Evolutionary conservation across 2,113 vertebrate species (phyloP).

Genomic region (Passer domesticus): DNA sequence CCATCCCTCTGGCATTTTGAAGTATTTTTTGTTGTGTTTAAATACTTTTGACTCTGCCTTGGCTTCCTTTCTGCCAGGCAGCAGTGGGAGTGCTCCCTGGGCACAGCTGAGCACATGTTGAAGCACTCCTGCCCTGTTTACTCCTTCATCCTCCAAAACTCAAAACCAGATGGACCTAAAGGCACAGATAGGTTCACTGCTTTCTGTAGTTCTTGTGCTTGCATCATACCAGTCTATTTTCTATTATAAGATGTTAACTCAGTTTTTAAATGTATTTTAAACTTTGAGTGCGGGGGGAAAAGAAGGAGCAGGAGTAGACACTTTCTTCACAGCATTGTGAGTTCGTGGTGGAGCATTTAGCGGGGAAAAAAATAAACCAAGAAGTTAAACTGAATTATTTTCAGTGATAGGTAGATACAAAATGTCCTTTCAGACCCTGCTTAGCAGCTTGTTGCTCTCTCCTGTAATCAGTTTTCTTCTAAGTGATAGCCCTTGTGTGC

Average conservation of each 20-base stretch:
- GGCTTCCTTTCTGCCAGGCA: neutral
- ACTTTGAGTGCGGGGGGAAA: neutral
- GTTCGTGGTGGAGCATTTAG: neutral
- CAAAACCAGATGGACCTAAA: neutral
- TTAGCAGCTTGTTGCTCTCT: neutral
- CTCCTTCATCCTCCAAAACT: neutral
- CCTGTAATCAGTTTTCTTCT: neutral
- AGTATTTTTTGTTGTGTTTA: neutral
- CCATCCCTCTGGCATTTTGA: neutral
- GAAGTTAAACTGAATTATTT: neutral
- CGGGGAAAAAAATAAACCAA: neutral
- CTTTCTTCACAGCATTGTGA: neutral
- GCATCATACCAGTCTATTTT: neutral
- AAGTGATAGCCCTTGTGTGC: neutral
- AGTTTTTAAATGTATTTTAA: neutral
- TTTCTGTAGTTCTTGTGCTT: neutral
- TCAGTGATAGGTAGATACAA: neutral
- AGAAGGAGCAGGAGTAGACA: neutral
- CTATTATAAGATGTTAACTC: neutral
- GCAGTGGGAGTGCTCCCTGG: neutral
- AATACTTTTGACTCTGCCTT: neutral
- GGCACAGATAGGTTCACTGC: neutral
- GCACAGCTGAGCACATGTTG: fast-evolving
- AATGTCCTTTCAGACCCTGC: neutral
- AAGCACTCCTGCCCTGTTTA: neutral